Base-by-base conservation (phyloP, 2,888 invertebrate genomes). In the Apocheima hispidaria region DNA sequence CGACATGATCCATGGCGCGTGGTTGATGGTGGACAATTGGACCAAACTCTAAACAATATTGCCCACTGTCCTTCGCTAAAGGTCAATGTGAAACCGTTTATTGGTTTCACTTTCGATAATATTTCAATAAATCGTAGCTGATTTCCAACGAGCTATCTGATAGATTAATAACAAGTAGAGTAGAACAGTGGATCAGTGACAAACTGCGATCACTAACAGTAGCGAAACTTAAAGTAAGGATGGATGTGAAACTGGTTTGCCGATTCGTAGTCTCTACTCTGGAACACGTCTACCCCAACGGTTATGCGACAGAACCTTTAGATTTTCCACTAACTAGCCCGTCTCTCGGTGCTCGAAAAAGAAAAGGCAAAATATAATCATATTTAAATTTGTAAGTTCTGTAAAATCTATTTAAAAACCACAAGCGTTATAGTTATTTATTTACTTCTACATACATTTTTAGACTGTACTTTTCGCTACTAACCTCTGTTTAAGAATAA, bases 201-300 rank as follows among this genome's bases (percentile, higher is more conserved):
- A 50, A 38, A 38, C 21, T 28, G 33, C n/a, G 30, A 49, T 36
- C 23, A 23, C 23, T 21, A 48, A 59, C 60, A 53, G 54, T 60
- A 49, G 53, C 10, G 41, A 54, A 49, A 60, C 53, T 49, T 48
- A 49, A 60, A 60, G 41, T 58, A 44, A n/a, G n/a, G n/a, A n/a
- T n/a, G n/a, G n/a, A n/a, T n/a, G n/a, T n/a, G n/a, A n/a, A n/a
- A n/a, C n/a, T n/a, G n/a, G n/a, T n/a, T n/a, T n/a, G n/a, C n/a
- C n/a, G n/a, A n/a, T n/a, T n/a, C n/a, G n/a, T n/a, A n/a, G n/a
- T n/a, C n/a, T n/a, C n/a, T n/a, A n/a, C n/a, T n/a, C n/a, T n/a
- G n/a, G n/a, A n/a, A n/a, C n/a, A n/a, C n/a, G n/a, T n/a, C n/a
- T n/a, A n/a, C n/a, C n/a, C n/a, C n/a, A n/a, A n/a, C n/a, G n/a